Evolutionary conservation across 2,797 vertebrate genomes (phyloP).

Genomic region (Scolopax rusticola): DNA sequence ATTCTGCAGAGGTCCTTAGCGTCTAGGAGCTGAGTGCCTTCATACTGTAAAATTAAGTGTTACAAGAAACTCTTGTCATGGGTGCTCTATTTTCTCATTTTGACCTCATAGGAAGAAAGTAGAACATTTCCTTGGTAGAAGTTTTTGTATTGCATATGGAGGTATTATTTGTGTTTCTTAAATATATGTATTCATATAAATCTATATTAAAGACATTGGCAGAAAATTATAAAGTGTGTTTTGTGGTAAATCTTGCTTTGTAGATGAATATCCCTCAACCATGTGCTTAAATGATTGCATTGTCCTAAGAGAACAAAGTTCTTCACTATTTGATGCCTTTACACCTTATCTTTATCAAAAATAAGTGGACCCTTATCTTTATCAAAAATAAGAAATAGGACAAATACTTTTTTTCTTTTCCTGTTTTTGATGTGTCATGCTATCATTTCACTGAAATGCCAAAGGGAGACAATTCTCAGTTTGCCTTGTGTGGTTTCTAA

Average conservation of each 20-base stretch:
- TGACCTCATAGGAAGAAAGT: neutral
- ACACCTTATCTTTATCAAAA: neutral
- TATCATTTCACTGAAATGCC: neutral
- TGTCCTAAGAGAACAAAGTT: neutral
- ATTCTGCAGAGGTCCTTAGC: neutral
- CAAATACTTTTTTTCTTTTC: neutral
- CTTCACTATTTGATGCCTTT: neutral
- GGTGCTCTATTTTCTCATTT: neutral
- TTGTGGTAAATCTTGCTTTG: neutral
- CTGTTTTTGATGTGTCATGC: neutral
- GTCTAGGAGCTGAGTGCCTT: neutral
- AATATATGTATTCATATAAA: neutral
- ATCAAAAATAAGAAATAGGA: neutral
- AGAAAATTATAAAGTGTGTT: neutral
- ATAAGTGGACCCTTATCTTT: neutral
- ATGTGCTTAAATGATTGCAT: neutral
- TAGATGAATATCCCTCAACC: neutral
- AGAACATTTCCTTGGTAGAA: neutral
- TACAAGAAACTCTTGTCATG: neutral
- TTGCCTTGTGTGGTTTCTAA: neutral
- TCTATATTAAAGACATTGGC: neutral
- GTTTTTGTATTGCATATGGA: neutral
- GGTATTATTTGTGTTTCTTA: rapidly evolving
- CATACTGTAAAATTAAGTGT: neutral
- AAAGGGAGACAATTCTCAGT: neutral